Evolutionary conservation across 2,888 invertebrate genomes (phyloP).

Genomic region (Archaeoteleia sp.): DNA sequence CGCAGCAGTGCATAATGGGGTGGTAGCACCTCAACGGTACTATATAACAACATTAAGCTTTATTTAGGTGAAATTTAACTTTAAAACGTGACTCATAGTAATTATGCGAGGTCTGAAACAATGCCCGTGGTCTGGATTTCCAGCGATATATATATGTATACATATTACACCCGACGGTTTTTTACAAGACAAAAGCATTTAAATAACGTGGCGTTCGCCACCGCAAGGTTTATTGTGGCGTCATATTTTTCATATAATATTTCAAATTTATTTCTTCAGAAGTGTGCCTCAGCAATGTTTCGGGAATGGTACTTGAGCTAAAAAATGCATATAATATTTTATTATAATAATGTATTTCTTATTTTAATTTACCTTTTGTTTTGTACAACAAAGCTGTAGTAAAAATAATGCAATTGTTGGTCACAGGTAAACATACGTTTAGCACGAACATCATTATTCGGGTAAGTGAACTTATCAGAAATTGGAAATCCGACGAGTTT

Average conservation of each 20-base stretch:
- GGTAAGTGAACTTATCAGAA: constrained; percentile 31
- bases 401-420: neutral
- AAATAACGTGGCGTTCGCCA: constrained; percentile 53
- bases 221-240: constrained; percentile 50
- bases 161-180: constrained; percentile 57
- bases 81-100: constrained; percentile 72
- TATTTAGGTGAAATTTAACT: constrained; percentile 73
- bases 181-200: constrained; percentile 70
- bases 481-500: constrained; percentile 45
- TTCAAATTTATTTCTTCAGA: neutral
- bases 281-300: too few relatives aligned
- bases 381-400: neutral
- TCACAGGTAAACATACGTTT: constrained; percentile 15
- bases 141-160: constrained; percentile 64
- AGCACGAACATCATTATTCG: constrained; percentile 18
- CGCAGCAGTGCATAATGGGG: constrained; percentile 56
- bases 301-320: too few relatives aligned
- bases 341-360: neutral
- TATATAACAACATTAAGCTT: constrained; percentile 72
- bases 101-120: constrained; percentile 72
- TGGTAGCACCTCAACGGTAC: constrained; percentile 53
- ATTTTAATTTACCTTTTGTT: constrained; percentile 2
- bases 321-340: too few relatives aligned
- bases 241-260: constrained; percentile 11
- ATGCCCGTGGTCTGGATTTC: constrained; percentile 65